Evolutionary conservation across 2,888 invertebrate species (phyloP).

Genomic region (Deilephila porcellus): DNA sequence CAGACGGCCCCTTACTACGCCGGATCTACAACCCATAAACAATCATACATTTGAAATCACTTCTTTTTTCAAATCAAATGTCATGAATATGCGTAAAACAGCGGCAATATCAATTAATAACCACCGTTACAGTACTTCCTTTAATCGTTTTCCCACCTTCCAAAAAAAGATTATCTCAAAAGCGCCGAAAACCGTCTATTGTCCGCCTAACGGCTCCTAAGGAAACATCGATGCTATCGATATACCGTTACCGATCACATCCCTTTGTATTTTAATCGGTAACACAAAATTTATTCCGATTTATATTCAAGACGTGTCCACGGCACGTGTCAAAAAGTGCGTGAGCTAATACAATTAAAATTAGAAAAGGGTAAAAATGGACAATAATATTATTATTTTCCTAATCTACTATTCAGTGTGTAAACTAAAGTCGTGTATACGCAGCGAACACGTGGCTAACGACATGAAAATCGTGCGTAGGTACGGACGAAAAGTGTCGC

Average conservation of each 20-base stretch:
- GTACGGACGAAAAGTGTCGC: conserved; percentile 58
- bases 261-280: conserved; percentile 65
- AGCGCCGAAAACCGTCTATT: conserved; percentile 16
- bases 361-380: conserved; percentile 75
- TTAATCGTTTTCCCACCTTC: neutral
- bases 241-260: conserved; percentile 55
- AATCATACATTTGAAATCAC: too few species aligned
- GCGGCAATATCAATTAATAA: conserved; percentile 11
- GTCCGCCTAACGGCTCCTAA: conserved; percentile 46
- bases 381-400: conserved; percentile 70
- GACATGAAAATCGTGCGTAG: conserved; percentile 81
- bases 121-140: neutral
- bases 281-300: conserved; percentile 57
- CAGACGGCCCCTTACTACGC: too few species aligned
- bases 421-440: conserved; percentile 74
- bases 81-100: neutral
- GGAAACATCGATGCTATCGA: conserved; percentile 54
- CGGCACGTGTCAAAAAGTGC: conserved; percentile 72
- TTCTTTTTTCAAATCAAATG: neutral
- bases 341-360: conserved; percentile 76
- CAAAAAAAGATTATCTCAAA: conserved; percentile 18
- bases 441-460: conserved; percentile 78
- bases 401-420: conserved; percentile 78
- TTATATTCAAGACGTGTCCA: conserved; percentile 66
- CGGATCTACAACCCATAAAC: too few species aligned